Evolutionary conservation across 2,113 vertebrate species (phyloP), one percentile per base, ranked within the genome.

Genomic region (Phasianus colchicus): DNA sequence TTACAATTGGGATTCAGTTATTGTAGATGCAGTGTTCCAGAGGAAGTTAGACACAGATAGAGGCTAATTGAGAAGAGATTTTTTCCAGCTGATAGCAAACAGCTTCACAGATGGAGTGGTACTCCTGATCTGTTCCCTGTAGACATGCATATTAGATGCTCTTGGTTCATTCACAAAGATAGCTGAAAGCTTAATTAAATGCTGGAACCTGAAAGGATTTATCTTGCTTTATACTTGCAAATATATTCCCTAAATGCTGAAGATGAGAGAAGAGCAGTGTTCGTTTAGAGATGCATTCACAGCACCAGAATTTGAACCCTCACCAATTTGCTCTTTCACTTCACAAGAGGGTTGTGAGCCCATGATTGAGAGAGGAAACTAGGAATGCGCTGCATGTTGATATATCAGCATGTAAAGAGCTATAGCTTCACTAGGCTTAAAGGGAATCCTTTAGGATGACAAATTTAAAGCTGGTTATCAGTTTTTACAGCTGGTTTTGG

Each of bases 111-210:
- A 79, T 96, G 92, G 82, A 96, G 79, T 92, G 96, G 92, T 82
- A 63, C 50, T 88, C 90, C 24, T 97, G 83, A 86, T 96, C 77
- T 95, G 73, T 86, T 96, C 78, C 91, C 85, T 69, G 86, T 93
- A 92, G 95, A 94, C 88, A 91, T 8, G 32, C 90, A 52, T 95
- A 88, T 93, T 95, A 77, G 86, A 94, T 91, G 61, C 42, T 94
- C 70, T 91, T 60, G 7, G 61, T 96, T 96, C 95, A 96, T 95
- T 96, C 97, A 96, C 88, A 93, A 83, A 96, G 86, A 75, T 88
- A 95, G 57, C 93, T 79, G 93, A 95, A 95, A 96, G 96, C 94
- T 96, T 95, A 95, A 67, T 95, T 97, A 96, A 95, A 96, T 95
- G 64, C 86, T 96, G 67, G 84, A 96, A 92, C 89, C 36, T 93